Evolutionary conservation across 2,797 vertebrate species (phyloP), one percentile per base, ranked within the genome.

Genomic region (Rhinogobio ventralis): DNA sequence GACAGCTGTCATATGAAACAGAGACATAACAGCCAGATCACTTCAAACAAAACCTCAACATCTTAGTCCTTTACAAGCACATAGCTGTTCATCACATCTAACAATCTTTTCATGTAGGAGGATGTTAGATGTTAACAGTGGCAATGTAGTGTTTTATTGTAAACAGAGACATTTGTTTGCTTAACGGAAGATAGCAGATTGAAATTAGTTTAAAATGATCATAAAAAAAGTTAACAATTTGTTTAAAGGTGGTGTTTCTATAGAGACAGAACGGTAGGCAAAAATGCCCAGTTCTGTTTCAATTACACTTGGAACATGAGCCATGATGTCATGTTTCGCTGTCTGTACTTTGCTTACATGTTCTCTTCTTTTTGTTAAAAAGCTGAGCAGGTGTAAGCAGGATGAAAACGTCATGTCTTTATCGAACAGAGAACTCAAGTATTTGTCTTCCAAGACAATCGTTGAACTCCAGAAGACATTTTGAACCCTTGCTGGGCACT

Each of bases 1-100:
- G 88, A 79, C 88, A 87, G 78, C 90, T 89, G 90, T 69, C 87
- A 84, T 73, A 53, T 25, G 33, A 75, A 57, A 51, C 80, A 42
- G 80, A 81, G 72, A 60, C 25, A 74, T 79, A 73, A 82, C 79
- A 87, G 30, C 68, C 78, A 71, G 84, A 83, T 73, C 86, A 74
- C 55, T 46, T 85, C 75, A 82, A 89, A 77, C 46, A 62, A 82
- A 78, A 84, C 60, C 82, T 87, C 60, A 30, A 62, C 68, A 42
- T 72, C 20, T 67, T n/a, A 30, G 49, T 39, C 46, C 1, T 11
- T n/a, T 23, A 36, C 36, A 46, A 69, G 49, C 39, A 77, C 72
- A 83, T 28, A 83, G 36, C 74, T 78, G 82, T 78, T 60, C 46
- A 28, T 66, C 15, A 66, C 25, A 60, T 82, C 42, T 62, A 72